phyloP scores from a whole-genome alignment of 1,140 invertebrate species.

The Nephotettix cincticeps region DNA sequence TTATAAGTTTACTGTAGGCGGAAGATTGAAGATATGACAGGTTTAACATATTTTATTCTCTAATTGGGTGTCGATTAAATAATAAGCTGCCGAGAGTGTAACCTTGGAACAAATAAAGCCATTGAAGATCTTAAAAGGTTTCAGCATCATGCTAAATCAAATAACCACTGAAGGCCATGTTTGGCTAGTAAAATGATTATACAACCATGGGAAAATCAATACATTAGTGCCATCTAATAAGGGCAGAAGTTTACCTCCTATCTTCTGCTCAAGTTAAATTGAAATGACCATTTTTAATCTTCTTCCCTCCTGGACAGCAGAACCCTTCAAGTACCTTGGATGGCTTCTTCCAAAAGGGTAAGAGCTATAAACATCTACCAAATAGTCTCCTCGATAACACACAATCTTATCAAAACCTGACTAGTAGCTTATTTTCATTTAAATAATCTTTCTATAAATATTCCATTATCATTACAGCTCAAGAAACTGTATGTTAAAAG shows the following conservation, averaged over 20 bases:
- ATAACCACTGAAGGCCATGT: background rate
- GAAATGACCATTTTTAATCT: constrained; percentile 1
- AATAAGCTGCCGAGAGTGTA: background rate
- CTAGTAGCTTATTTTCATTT: background rate
- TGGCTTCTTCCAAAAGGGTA: constrained; percentile 19
- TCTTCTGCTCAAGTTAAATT: no score
- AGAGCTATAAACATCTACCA: background rate
- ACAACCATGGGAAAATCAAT: constrained; percentile 14
- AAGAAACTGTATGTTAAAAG: no score
- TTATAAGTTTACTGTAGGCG: no score
- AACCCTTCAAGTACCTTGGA: constrained; percentile 20
- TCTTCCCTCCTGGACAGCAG: constrained; percentile 19
- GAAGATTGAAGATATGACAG: no score
- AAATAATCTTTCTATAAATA: background rate
- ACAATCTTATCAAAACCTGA: background rate
- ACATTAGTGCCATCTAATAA: background rate
- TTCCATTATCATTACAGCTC: no score
- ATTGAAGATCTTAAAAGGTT: background rate
- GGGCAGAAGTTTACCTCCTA: background rate
- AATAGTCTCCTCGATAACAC: background rate
- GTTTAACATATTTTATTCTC: no score
- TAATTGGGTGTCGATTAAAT: no score
- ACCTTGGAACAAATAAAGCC: background rate
- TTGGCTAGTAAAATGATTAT: background rate
- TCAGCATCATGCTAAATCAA: constrained; percentile 1